Evolutionary conservation across 2,888 invertebrate species (phyloP).

Genomic region (Noctua comes): DNA sequence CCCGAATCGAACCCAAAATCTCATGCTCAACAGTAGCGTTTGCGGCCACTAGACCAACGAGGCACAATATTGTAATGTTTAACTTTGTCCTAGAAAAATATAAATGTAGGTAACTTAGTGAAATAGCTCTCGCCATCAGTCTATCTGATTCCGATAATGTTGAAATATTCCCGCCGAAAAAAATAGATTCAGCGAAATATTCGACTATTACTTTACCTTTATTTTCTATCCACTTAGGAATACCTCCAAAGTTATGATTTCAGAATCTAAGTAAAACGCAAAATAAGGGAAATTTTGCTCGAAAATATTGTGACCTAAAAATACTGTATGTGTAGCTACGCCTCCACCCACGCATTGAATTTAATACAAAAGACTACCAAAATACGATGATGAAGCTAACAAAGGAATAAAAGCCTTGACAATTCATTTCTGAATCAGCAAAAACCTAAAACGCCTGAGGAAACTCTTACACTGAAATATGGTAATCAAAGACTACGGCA

Average conservation of each 20-base stretch:
- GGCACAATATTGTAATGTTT: neutral
- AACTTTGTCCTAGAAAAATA: neutral
- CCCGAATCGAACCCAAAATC: neutral
- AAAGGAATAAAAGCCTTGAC: conserved; percentile 49
- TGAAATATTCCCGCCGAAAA: neutral
- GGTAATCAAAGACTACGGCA: conserved; percentile 57
- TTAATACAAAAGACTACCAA: conserved; percentile 43
- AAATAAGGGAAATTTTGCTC: neutral
- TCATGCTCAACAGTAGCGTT: neutral
- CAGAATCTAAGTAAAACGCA: neutral
- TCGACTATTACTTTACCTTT: neutral
- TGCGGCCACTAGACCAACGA: neutral
- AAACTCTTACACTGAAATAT: conserved; percentile 59
- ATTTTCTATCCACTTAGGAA: conserved; percentile 14
- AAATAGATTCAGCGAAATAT: conserved; percentile 4
- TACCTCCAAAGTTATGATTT: conserved; percentile 25
- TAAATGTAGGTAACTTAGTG: neutral
- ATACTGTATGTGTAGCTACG: conserved; percentile 23
- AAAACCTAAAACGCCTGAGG: conserved; percentile 46
- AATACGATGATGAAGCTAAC: conserved; percentile 22
- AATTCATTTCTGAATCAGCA: conserved; percentile 53
- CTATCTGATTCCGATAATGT: neutral
- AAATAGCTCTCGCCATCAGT: neutral
- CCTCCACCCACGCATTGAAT: conserved; percentile 32
- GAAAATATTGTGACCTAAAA: conserved; percentile 29